Conservation (phyloP, 2,888 invertebrate species). For the Congeria kusceri region DNA sequence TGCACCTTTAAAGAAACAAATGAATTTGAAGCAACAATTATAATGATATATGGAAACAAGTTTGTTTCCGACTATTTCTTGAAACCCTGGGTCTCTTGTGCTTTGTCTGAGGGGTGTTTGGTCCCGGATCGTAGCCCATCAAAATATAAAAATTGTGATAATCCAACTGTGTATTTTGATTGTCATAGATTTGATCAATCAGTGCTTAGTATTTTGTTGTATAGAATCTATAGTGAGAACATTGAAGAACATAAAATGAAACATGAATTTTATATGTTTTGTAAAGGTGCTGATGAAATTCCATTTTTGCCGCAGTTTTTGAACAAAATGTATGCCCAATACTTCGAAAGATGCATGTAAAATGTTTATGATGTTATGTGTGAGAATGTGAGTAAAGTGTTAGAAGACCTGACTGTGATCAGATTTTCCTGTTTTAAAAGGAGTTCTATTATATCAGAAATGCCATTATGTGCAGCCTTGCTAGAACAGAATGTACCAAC, state of each 20-base stretch:
- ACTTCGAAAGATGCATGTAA: constrained; percentile 19
- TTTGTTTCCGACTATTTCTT: constrained; percentile 53
- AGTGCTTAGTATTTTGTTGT: constrained; percentile 52
- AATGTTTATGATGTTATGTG: neutral
- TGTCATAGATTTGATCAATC: constrained; percentile 66
- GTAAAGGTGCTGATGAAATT: constrained; percentile 51
- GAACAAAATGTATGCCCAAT: constrained; percentile 32
- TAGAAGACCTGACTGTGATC: no score
- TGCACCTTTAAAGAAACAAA: constrained; percentile 45
- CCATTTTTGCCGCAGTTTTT: constrained; percentile 46
- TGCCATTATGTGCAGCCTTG: no score
- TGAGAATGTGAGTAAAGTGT: no score
- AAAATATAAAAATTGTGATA: constrained; percentile 35
- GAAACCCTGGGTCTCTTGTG: constrained; percentile 62
- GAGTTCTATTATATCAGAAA: no score
- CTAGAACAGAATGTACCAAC: no score
- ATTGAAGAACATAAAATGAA: constrained; percentile 35
- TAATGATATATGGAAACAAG: constrained; percentile 44
- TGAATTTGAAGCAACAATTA: constrained; percentile 60
- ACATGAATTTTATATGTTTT: constrained; percentile 43
- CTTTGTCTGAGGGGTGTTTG: constrained; percentile 55
- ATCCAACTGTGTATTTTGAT: constrained; percentile 27
- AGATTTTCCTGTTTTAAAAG: no score
- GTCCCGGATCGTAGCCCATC: constrained; percentile 35
- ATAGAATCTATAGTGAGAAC: constrained; percentile 40